A percentile compares a stretch with the other conserved stretches of the same genome.
phyloP scores from a whole-genome alignment of 2,888 invertebrate genomes.

The Plutella xylostella region DNA sequence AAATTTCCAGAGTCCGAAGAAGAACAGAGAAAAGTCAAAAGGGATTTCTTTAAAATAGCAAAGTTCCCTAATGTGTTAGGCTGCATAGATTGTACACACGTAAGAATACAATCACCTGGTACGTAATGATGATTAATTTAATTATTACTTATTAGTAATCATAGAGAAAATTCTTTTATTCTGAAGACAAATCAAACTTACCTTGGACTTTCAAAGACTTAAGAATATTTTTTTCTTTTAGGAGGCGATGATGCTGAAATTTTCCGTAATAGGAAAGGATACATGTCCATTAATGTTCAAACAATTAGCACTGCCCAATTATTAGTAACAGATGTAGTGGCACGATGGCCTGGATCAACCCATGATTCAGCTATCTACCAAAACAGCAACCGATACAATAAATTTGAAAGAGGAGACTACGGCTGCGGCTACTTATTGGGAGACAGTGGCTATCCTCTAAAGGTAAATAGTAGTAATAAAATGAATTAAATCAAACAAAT shows the following conservation, averaged over 20 bases:
- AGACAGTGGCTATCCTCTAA: constrained; percentile 24
- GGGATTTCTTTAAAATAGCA: constrained; percentile 9
- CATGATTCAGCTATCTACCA: constrained; percentile 20
- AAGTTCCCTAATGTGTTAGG: constrained; percentile 17
- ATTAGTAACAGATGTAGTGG: constrained; percentile 21
- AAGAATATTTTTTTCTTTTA: constrained; percentile 1
- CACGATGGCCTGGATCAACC: constrained; percentile 23
- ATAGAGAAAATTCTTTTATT: not conserved
- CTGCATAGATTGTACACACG: constrained; percentile 15
- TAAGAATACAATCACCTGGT: constrained; percentile 13
- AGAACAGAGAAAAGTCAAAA: not conserved
- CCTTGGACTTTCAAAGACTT: no score
- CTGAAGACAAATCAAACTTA: no score
- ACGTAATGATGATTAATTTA: not conserved
- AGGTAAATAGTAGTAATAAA: constrained; percentile 8
- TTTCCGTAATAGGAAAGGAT: constrained; percentile 23
- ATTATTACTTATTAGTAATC: not conserved
- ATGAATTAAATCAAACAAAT: no score
- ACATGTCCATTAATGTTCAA: constrained; percentile 24
- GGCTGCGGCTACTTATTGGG: constrained; percentile 14
- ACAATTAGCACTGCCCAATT: constrained; percentile 19
- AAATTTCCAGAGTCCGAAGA: constrained; percentile 7
- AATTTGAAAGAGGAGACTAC: constrained; percentile 16
- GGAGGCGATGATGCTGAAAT: constrained; percentile 22
- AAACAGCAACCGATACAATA: constrained; percentile 4